Base-by-base conservation (phyloP, 1,140 invertebrate genomes). In the Lasioglossum albipes region DNA sequence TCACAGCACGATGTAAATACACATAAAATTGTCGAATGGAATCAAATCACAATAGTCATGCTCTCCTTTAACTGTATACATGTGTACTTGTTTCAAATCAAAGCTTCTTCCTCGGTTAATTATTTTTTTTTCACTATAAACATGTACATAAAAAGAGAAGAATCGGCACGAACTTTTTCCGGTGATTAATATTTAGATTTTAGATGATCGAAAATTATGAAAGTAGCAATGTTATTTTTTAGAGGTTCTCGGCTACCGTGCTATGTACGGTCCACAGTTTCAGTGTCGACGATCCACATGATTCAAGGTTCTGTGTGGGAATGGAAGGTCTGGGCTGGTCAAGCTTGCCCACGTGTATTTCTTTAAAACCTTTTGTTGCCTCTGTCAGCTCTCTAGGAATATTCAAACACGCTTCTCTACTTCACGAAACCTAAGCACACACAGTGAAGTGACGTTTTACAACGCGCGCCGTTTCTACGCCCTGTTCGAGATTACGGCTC, bases 301-400 rank as follows among this genome's bases (percentile, higher is more conserved):
- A 45, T 12, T 41, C 9, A 16, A 20, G 36, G 36, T 20, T 61
- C n/a, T 22, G 67, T 62, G 70, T 41, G 67, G 41, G n/a, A 78
- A 71, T 64, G 57, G 42, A 72, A 52, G 68, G 27, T 45, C 62
- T 4, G 61, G 62, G 13, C 45, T 9, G n/a, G 31, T 52, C 20
- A 45, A 45, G 64, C 72, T 61, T 72, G 71, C 78, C 52, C 31
- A 59, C 72, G 52, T 68, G 27, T 20, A 22, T 57, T 42, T 27
- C 16, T 36, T 41, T 13, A 6, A 13, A 20, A 36, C 31, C 65
- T 64, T 41, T 75, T 81, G 65, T 81, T 76, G 61, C 61, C 79
- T 69, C 73, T 81, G 79, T 76, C 79, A 76, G 79, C 66, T 69
- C 66, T 76, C 45, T 67, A 27, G 79, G 61, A 81, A 81, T 81